Evolutionary conservation across 1,140 invertebrate genomes (phyloP), one percentile per base, ranked within the genome.

Genomic region (Stegodyphus dumicola): DNA sequence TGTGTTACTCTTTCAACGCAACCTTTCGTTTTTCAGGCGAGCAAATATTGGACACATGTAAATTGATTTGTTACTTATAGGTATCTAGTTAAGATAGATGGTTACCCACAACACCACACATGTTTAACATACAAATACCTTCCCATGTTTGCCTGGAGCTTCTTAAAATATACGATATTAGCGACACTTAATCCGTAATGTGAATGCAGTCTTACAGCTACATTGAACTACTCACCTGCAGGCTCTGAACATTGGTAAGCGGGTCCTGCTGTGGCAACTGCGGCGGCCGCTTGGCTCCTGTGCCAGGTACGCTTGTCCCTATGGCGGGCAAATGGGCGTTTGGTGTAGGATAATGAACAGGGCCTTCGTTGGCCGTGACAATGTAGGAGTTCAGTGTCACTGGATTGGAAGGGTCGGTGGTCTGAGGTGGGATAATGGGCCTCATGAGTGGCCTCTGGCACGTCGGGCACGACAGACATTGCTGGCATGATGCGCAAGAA

Each of bases 401-500:
- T 2, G 69, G 78, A 10, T 51, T 10, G 51, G 48, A 52, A 15
- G 48, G 48, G 7, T 51, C 18, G 52, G 11, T 74, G 51, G 15
- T 7, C 51, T 15, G 11, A 33, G 53, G 56, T 7, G 18, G 48
- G 11, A n/a, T 15, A 7, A 64, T 17, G 2, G 51, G 4, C 52
- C 65, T 49, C 7, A 76, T 18, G 48, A 78, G 17, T 18, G 83
- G 83, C 66, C 76, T 56, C 66, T 77, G 74, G 83, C 75, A 78
- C n/a, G 75, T 85, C 6, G 74, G 83, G 75, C 83, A 85, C 51
- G 83, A 64, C 66, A 73, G 54, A 17, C 83, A 85, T 67, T 70
- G 67, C 7, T 53, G 65, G 74, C 86, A 87, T 13, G 53, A 33
- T 17, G 86, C 49, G 53, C 86, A 87, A 5, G 71, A 65, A 33